Percentiles rank a stretch among this genome's conserved stretches.
Conservation (phyloP, 92 coral and sea anemone species). For the Phenganax subtilis region DNA sequence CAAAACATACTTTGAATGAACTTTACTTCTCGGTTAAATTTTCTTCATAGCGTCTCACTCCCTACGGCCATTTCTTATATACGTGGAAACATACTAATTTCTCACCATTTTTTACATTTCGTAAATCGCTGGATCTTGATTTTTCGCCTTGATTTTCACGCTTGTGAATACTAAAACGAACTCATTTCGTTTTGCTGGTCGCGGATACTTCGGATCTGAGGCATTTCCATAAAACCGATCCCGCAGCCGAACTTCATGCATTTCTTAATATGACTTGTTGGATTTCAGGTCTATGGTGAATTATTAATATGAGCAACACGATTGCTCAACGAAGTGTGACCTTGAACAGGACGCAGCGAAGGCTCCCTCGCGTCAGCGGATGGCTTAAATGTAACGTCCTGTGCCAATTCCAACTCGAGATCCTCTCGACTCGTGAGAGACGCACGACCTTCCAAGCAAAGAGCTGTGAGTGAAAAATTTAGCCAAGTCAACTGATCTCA, state of each 20-base stretch:
- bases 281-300: conserved; percentile 8
- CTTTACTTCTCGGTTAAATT: background rate
- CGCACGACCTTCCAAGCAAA: background rate
- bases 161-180: background rate
- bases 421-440: background rate
- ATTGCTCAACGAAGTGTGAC: conserved; percentile 26
- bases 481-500: conserved; percentile 1
- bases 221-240: conserved; percentile 22
- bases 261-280: background rate
- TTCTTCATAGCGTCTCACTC: background rate
- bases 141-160: conserved; percentile 21
- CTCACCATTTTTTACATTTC: too few relatives aligned
- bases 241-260: background rate
- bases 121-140: conserved; percentile 2
- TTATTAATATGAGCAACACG: conserved; percentile 17
- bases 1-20: conserved; percentile 16
- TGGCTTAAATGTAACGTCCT: background rate
- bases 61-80: background rate
- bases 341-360: background rate
- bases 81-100: background rate
- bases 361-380: too few relatives aligned
- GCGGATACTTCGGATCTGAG: conserved; percentile 2
- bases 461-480: background rate
- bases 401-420: background rate
- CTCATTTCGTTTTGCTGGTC: conserved; percentile 10